Conservation (phyloP, 2,888 invertebrate genomes). For the Ophion ventricosus region DNA sequence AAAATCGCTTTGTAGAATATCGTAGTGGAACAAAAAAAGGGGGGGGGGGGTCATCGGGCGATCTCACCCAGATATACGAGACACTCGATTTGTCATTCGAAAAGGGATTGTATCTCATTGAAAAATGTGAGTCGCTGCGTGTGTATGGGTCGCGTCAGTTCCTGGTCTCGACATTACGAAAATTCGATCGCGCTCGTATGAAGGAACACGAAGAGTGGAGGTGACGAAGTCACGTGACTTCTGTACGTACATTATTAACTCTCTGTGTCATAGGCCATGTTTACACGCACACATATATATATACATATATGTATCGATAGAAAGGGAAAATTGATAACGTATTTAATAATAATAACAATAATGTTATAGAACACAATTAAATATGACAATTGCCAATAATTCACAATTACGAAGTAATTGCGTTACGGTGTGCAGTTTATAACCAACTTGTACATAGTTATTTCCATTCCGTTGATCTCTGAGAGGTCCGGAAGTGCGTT, state of each 20-base stretch:
- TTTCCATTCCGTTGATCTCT: neutral
- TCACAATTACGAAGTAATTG: neutral
- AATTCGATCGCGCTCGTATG: conserved; percentile 20
- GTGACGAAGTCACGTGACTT: conserved; percentile 31
- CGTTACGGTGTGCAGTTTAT: neutral
- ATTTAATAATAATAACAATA: too few relatives aligned
- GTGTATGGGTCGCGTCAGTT: neutral
- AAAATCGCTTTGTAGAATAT: neutral
- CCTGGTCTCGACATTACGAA: conserved; percentile 7
- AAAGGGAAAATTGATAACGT: too few relatives aligned
- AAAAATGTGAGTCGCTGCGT: neutral
- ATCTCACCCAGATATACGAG: neutral
- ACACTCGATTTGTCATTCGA: neutral
- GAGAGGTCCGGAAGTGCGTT: conserved; percentile 56
- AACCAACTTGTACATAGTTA: conserved; percentile 2
- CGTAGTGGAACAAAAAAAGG: neutral
- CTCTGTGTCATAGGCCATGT: neutral
- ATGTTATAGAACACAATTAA: too few relatives aligned
- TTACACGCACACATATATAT: conserved; percentile 1
- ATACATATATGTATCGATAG: neutral
- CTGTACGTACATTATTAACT: conserved; percentile 10
- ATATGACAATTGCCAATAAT: too few relatives aligned
- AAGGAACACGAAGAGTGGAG: conserved; percentile 22
- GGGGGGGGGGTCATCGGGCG: neutral
- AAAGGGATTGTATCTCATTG: neutral